Conservation (phyloP, 1,140 invertebrate species). For the Heliconius hermathena region DNA sequence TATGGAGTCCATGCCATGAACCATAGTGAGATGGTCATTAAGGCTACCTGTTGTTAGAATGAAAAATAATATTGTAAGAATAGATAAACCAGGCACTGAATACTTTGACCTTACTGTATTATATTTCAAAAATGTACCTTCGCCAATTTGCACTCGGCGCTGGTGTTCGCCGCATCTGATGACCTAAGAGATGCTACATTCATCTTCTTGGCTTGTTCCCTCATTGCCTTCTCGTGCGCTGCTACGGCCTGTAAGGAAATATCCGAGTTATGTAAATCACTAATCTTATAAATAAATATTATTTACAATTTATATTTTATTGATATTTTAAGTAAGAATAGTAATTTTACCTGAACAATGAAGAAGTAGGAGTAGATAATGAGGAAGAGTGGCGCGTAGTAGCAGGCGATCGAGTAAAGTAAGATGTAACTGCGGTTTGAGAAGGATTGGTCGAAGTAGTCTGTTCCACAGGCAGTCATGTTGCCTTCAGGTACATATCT, state of each 20-base stretch:
- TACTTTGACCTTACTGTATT: background rate
- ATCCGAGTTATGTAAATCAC: background rate
- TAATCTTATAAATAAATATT: background rate
- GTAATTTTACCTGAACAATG: constrained; percentile 83
- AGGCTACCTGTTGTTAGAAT: constrained; percentile 82
- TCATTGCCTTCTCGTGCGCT: constrained; percentile 87
- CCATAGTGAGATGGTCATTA: constrained; percentile 89
- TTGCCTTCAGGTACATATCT: constrained; percentile 91
- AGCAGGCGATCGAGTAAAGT: constrained; percentile 84
- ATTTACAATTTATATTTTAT: background rate
- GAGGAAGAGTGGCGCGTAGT: constrained; percentile 84
- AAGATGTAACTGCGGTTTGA: constrained; percentile 85
- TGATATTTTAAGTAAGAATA: background rate
- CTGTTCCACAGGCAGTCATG: constrained; percentile 90
- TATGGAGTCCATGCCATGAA: constrained; percentile 90
- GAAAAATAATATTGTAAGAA: background rate
- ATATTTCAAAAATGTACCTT: constrained; percentile 67
- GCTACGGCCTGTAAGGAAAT: constrained; percentile 82
- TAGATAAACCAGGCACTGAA: background rate
- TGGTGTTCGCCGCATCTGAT: constrained; percentile 83
- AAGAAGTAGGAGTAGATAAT: constrained; percentile 89
- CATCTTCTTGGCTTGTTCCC: constrained; percentile 88
- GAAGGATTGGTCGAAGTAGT: constrained; percentile 87
- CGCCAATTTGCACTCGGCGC: constrained; percentile 85
- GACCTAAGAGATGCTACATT: constrained; percentile 86